Base-by-base conservation (phyloP, 2,113 vertebrate genomes). In the Crotalus viridis region DNA sequence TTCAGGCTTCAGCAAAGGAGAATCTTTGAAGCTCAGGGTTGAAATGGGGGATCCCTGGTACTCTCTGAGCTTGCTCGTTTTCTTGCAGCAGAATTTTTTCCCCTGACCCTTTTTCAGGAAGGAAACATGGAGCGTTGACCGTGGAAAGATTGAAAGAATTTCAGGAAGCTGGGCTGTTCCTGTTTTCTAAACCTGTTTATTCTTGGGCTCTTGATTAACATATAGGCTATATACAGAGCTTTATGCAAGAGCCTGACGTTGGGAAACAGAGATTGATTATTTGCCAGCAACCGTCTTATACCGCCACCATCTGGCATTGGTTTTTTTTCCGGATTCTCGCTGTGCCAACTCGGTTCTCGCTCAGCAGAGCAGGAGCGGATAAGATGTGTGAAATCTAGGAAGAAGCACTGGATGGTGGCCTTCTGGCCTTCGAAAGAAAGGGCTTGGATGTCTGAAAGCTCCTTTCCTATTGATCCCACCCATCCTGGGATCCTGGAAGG, bases 201-300 rank as follows among this genome's bases (percentile, higher is more conserved):
- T 74, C n/a, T 19, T 39, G n/a, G n/a, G 10, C 22, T 26, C 43
- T 8, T 28, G 9, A 24, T 48, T 46, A 64, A 21, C 46, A 59
- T 13, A 22, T 15, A 22, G 43, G 6, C n/a, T 52, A 21, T 57
- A 26, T 69, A 17, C 21, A 69, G 15, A 89, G 95, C 95, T 90
- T 88, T 88, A 28, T 90, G 61, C 12, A 48, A 95, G 94, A 57
- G 54, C 81, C 1, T 1, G 51, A 91, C 93, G 3, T 4, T 56
- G 85, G 94, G 93, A 89, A 91, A 94, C 64, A 94, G 92, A 94
- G 89, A 89, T 95, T 94, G 90, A 95, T 5, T 92, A 94, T 10
- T 81, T 95, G 92, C 74, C 87, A 74, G 69, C 69, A 93, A 91
- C 95, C 90, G 87, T 74, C 95, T 57, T 39, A 92, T 59, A 90